Base-by-base conservation (phyloP, 2,797 vertebrate genomes). In the Pipistrellus kuhlii region DNA sequence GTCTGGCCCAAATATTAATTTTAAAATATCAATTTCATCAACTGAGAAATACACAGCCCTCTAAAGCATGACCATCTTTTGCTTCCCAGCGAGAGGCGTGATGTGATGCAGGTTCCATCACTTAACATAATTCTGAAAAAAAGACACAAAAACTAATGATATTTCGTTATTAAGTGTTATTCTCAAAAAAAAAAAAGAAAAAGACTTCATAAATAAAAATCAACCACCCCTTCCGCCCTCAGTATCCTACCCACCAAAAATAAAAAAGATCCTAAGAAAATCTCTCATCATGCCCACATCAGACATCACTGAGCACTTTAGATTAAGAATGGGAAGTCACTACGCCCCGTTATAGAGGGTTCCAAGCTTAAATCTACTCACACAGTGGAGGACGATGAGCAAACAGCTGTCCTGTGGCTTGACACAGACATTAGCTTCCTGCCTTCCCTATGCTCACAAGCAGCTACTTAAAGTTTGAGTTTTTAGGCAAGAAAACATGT, bases 341-440 rank as follows among this genome's bases (percentile, higher is more conserved):
- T 75, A 84, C 20, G 72, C 53, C 90, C 83, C 93, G 2, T 68
- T 76, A 87, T 76, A 73, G 5, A 94, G 46, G 73, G 71, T 82
- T 53, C 71, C 77, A 91, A 90, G 73, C 95, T 90, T 57, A 83
- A 25, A 71, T 94, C 95, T 97, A 95, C 97, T 97, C 96, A 95
- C 96, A 97, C 90, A 97, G 95, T n/a, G 94, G 97, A 97, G 97
- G 97, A 21, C 87, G 97, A 95, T 94, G 96, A 97, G 96, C 96
- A 98, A 96, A 96, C 95, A 97, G 97, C 97, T 98, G 97, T 97
- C 95, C 93, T 95, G 93, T 97, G 93, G 97, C 98, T 97, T 95
- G 97, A 97, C 96, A 97, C 97, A 97, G 88, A 96, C 92, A 77
- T 91, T 96, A 97, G 95, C 95, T 96, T 95, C 69, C 96, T 95